Evolutionary conservation across 2,113 vertebrate species (phyloP).

Genomic region (Oxygymnocypris stewartii): DNA sequence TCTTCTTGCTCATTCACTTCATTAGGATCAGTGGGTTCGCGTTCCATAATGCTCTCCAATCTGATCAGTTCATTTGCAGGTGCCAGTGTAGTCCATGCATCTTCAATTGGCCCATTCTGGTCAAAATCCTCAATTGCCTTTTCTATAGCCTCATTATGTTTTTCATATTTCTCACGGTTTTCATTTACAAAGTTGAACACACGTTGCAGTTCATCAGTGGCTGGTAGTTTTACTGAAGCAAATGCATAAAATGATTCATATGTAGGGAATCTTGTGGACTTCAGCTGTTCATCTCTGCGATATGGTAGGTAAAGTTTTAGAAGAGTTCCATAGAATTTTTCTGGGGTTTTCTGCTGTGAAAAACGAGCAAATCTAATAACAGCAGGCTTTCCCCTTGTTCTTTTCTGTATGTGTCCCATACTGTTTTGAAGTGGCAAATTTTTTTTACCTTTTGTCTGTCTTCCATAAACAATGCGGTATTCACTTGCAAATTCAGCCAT

Average conservation of each 20-base stretch:
- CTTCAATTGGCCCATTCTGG: slow-evolving; percentile 31
- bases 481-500: slow-evolving; percentile 46
- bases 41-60: slow-evolving; percentile 1
- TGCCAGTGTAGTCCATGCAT: slow-evolving; percentile 46
- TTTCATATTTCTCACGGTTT: slow-evolving; percentile 36
- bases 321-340: slow-evolving; percentile 44
- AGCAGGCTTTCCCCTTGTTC: slow-evolving; percentile 33
- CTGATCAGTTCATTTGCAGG: slow-evolving; percentile 38
- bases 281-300: neutral
- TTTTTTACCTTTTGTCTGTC: slow-evolving; percentile 16
- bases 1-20: slow-evolving; percentile 33
- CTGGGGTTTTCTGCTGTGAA: slow-evolving; percentile 37
- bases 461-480: slow-evolving; percentile 41
- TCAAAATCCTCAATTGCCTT: slow-evolving; percentile 40
- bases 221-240: slow-evolving; percentile 31
- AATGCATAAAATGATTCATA: slow-evolving; percentile 10
- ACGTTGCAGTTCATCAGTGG: neutral
- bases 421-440: slow-evolving; percentile 28
- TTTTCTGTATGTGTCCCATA: slow-evolving; percentile 46
- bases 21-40: neutral
- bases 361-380: slow-evolving; percentile 45
- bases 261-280: neutral
- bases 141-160: slow-evolving; percentile 31
- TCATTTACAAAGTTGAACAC: slow-evolving; percentile 24
- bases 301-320: slow-evolving; percentile 50